phyloP scores from a whole-genome alignment of 2,888 invertebrate genomes.

The Phorcus lineatus region DNA sequence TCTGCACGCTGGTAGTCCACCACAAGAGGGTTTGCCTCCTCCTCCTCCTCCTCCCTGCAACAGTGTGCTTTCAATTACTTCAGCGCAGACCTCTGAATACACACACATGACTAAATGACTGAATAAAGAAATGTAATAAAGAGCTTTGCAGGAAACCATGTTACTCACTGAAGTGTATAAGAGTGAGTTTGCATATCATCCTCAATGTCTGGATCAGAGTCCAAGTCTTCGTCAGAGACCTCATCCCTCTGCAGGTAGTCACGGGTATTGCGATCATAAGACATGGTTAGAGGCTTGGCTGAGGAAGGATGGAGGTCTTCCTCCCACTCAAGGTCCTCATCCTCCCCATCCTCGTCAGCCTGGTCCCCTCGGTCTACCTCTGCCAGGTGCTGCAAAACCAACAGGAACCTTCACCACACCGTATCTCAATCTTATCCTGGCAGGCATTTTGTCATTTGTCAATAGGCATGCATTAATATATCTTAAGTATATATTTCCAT shows the following conservation, averaged over 20 bases:
- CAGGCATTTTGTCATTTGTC: too few species aligned
- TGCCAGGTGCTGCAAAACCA: conserved; percentile 49
- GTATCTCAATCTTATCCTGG: too few species aligned
- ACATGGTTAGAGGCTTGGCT: conserved; percentile 37
- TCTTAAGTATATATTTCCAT: too few species aligned
- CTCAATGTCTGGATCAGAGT: conserved; percentile 52
- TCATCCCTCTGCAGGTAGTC: conserved; percentile 59
- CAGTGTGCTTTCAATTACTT: too few species aligned
- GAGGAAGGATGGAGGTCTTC: conserved; percentile 34
- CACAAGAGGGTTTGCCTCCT: conserved; percentile 72
- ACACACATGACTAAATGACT: too few species aligned
- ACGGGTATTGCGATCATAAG: conserved; percentile 55
- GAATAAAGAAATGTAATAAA: too few species aligned
- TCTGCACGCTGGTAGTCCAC: conserved; percentile 69
- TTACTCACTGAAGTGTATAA: neutral
- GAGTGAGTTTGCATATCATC: conserved; percentile 72
- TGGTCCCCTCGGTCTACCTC: conserved; percentile 59
- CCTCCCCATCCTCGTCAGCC: conserved; percentile 42
- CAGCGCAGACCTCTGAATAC: neutral
- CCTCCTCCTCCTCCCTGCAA: conserved; percentile 44
- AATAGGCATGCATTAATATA: too few species aligned
- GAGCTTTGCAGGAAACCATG: neutral
- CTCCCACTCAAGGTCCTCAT: conserved; percentile 48
- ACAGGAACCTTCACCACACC: neutral
- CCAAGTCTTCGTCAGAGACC: conserved; percentile 40